phyloP scores from a whole-genome alignment of 2,888 invertebrate genomes.

The Noctuana brunneofusca region DNA sequence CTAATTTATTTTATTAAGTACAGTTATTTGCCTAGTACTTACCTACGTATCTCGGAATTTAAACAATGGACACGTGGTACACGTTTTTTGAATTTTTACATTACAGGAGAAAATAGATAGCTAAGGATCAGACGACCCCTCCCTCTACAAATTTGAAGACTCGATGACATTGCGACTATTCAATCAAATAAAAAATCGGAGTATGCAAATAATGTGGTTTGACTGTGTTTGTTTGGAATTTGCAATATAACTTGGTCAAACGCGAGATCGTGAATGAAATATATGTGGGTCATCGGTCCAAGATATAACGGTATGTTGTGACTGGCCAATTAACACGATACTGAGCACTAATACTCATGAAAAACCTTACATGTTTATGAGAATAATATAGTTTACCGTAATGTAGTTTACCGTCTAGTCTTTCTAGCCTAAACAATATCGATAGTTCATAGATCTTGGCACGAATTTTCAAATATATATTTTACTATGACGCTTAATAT shows the following conservation, averaged over 20 bases:
- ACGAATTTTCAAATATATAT: background rate
- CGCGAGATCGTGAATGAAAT: conserved; percentile 47
- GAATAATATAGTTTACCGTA: background rate
- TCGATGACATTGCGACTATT: conserved; percentile 2
- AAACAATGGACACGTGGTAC: too few species aligned
- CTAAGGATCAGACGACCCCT: too few species aligned
- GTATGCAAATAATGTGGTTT: conserved; percentile 5
- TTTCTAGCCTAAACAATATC: background rate
- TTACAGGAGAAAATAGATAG: too few species aligned
- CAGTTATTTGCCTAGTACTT: too few species aligned
- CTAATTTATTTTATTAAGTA: too few species aligned
- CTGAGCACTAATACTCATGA: background rate
- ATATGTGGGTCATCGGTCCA: conserved; percentile 56
- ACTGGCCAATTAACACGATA: conserved; percentile 53
- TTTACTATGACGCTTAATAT: too few species aligned
- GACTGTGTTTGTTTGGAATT: conserved; percentile 8
- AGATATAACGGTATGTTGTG: conserved; percentile 49
- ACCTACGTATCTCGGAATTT: too few species aligned
- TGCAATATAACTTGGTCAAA: conserved; percentile 20
- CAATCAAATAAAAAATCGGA: background rate
- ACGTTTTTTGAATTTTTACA: too few species aligned
- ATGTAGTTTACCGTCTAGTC: background rate
- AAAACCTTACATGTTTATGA: conserved; percentile 3
- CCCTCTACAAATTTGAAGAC: background rate
- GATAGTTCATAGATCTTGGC: background rate